A percentile compares a stretch with the other conserved stretches of the same genome.
These are phyloP conservation scores for Alosa sapidissima DNA, from an alignment of 2,797 vertebrate genomes.

Conservation along the genomic window DNA sequence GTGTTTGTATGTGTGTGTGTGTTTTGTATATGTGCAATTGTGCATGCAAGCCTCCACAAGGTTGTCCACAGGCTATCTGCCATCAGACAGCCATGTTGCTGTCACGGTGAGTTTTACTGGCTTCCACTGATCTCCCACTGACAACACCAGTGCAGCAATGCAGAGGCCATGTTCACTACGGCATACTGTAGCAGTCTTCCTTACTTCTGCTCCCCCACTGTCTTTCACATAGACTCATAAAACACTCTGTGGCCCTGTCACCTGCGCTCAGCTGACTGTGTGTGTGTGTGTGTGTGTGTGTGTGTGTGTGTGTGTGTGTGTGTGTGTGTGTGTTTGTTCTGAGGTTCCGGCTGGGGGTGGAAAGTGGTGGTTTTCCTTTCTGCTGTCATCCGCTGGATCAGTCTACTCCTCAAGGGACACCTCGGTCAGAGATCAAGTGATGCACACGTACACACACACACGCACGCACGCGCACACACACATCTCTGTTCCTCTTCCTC, in stretches of 20 bases:
- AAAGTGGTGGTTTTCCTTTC: background rate
- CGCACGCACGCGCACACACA: background rate
- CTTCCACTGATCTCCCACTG: background rate
- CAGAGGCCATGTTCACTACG: background rate
- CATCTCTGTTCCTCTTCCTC: no score
- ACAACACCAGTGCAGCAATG: background rate
- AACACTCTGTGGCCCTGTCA: background rate
- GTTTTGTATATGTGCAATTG: conserved; percentile 24
- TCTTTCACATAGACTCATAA: background rate
- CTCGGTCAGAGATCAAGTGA: background rate
- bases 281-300: no score
- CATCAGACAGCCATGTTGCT: background rate
- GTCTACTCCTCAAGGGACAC: background rate
- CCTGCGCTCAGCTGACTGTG: background rate
- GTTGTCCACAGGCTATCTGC: background rate
- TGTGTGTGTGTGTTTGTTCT: background rate
- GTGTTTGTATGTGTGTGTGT: background rate
- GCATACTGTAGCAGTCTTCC: background rate
- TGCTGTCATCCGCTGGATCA: background rate
- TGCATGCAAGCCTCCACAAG: background rate
- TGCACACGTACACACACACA: background rate
- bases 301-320: no score
- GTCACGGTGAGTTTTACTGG: background rate
- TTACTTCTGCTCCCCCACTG: background rate
- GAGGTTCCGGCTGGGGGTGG: background rate